These are phyloP conservation scores for Ptychobarbus kaznakovi DNA, from an alignment of 2,797 vertebrate genomes.

Conservation along the genomic window DNA sequence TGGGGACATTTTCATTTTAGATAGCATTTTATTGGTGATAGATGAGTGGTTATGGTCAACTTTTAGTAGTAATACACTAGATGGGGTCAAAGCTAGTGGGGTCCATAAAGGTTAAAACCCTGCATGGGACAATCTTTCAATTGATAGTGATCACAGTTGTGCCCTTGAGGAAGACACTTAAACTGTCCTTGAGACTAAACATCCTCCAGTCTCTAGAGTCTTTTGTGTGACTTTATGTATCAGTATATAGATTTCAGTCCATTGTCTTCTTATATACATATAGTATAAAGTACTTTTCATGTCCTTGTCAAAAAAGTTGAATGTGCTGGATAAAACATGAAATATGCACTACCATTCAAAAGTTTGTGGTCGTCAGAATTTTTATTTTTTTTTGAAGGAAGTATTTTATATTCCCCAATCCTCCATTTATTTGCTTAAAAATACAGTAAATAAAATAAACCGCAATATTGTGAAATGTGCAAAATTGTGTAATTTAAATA, in stretches of 20 bases:
- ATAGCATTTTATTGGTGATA: neutral
- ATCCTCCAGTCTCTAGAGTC: neutral
- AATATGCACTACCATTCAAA: neutral
- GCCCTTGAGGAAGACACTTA: slow-evolving; percentile 2
- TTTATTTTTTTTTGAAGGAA: no score
- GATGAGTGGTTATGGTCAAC: neutral
- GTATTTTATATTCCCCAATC: no score
- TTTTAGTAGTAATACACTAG: neutral
- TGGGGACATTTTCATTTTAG: neutral
- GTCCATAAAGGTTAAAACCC: neutral
- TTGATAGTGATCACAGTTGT: neutral
- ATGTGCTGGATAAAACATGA: neutral
- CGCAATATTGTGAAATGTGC: neutral
- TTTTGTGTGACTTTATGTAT: neutral
- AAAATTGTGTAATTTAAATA: neutral
- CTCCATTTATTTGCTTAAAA: neutral
- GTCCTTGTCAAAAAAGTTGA: neutral
- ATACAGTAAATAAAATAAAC: neutral
- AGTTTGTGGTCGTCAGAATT: neutral
- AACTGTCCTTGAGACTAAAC: neutral
- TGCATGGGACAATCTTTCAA: neutral
- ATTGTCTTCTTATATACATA: neutral
- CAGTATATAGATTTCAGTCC: neutral
- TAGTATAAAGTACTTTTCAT: neutral
- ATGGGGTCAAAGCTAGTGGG: neutral